Conservation (phyloP, 2,797 vertebrate species). For the Chaetophractus vellerosus region DNA sequence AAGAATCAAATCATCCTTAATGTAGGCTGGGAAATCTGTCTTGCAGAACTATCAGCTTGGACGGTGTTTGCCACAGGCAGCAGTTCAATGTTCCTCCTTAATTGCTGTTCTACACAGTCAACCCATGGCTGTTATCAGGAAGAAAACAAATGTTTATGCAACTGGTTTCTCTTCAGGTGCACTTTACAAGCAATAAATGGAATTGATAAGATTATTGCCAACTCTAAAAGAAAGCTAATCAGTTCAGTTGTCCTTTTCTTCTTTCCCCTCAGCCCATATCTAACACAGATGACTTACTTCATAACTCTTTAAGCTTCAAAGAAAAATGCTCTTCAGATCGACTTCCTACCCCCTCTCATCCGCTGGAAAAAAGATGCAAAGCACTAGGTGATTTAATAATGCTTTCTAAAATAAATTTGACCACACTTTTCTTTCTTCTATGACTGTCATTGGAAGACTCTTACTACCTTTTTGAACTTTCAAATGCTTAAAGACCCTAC, state of each 20-base stretch:
- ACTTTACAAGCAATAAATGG: conserved; percentile 7
- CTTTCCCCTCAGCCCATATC: background rate
- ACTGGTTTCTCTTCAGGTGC: background rate
- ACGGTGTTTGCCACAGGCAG: background rate
- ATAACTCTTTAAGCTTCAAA: background rate
- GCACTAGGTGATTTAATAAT: background rate
- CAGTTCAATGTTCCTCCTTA: background rate
- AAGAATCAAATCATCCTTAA: background rate
- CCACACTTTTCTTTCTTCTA: background rate
- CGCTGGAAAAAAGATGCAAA: background rate
- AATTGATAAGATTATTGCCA: background rate
- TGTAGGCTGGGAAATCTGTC: background rate
- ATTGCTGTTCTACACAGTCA: background rate
- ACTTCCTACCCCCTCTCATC: background rate
- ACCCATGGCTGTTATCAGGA: background rate
- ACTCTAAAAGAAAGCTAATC: background rate
- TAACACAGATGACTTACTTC: background rate
- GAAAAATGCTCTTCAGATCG: background rate
- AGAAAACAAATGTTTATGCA: background rate
- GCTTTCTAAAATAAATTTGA: background rate
- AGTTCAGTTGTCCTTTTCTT: background rate
- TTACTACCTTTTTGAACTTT: background rate
- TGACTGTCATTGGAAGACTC: background rate
- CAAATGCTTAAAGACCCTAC: background rate
- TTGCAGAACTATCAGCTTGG: background rate